Conservation (phyloP, 2,888 invertebrate species). For the Aphodius granarius region DNA sequence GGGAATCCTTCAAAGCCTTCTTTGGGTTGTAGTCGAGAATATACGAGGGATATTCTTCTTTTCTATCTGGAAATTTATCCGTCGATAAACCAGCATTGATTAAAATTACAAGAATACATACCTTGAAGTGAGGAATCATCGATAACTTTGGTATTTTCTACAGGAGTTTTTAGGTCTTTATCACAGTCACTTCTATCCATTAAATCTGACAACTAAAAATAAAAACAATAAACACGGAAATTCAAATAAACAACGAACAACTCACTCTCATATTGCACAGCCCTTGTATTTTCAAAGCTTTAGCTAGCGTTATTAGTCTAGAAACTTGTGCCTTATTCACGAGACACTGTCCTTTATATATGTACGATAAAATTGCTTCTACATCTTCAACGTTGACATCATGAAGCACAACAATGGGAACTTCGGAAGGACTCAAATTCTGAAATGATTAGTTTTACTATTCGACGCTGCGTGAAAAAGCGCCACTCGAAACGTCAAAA, state of each 20-base stretch:
- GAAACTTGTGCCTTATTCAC: constrained; percentile 79
- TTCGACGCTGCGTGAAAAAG: background rate
- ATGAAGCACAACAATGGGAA: constrained; percentile 72
- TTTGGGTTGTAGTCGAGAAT: constrained; percentile 11
- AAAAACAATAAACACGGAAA: too few relatives aligned
- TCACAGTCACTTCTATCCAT: background rate
- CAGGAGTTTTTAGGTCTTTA: background rate
- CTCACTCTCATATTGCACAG: constrained; percentile 79
- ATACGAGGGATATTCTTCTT: background rate
- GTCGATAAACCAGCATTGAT: too few relatives aligned
- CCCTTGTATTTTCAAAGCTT: constrained; percentile 79
- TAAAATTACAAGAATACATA: too few relatives aligned
- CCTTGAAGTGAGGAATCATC: too few relatives aligned
- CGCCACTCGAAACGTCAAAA: background rate
- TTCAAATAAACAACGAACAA: too few relatives aligned
- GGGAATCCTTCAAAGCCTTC: constrained; percentile 39
- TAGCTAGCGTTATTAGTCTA: constrained; percentile 74
- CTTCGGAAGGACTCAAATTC: constrained; percentile 71
- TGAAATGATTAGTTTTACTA: constrained; percentile 42
- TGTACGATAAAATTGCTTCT: constrained; percentile 77
- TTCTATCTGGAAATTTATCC: background rate
- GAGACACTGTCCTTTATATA: constrained; percentile 87
- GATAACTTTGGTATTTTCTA: background rate
- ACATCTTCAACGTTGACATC: constrained; percentile 72
- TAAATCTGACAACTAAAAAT: background rate